Evolutionary conservation across 2,113 vertebrate genomes (phyloP).

Genomic region (Diadophis punctatus): DNA sequence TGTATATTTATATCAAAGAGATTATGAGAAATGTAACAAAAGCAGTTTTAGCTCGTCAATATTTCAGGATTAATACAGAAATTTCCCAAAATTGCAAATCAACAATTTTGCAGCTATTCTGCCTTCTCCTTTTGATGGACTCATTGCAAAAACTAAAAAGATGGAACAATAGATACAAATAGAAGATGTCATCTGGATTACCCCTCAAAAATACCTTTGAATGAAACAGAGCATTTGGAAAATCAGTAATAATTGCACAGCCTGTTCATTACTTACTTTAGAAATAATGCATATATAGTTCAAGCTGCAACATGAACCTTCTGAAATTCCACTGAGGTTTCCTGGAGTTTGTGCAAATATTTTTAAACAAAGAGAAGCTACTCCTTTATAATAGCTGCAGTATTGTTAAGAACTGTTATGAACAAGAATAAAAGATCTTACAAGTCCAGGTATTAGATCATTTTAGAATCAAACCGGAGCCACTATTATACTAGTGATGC

Average conservation of each 20-base stretch:
- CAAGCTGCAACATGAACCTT: fast-evolving
- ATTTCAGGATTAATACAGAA: not conserved
- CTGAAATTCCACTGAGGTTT: not conserved
- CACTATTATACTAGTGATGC: not conserved
- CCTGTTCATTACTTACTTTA: fast-evolving
- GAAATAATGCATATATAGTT: fast-evolving
- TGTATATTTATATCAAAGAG: not conserved
- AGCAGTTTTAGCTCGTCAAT: not conserved
- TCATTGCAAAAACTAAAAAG: not conserved
- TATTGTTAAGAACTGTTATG: not conserved
- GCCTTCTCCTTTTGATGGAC: not conserved
- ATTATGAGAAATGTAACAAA: not conserved
- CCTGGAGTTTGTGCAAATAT: not conserved
- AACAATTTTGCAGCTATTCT: not conserved
- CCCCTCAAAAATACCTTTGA: not conserved
- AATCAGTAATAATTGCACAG: not conserved
- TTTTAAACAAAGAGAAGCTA: not conserved
- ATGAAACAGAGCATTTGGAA: not conserved
- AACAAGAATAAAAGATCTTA: not conserved
- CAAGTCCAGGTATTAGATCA: not conserved
- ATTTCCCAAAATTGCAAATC: not conserved
- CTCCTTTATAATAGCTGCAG: not conserved
- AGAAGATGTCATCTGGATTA: not conserved
- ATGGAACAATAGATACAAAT: not conserved
- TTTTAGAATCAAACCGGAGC: not conserved